phyloP scores from a whole-genome alignment of 2,888 invertebrate genomes.

The Xanthia togata region DNA sequence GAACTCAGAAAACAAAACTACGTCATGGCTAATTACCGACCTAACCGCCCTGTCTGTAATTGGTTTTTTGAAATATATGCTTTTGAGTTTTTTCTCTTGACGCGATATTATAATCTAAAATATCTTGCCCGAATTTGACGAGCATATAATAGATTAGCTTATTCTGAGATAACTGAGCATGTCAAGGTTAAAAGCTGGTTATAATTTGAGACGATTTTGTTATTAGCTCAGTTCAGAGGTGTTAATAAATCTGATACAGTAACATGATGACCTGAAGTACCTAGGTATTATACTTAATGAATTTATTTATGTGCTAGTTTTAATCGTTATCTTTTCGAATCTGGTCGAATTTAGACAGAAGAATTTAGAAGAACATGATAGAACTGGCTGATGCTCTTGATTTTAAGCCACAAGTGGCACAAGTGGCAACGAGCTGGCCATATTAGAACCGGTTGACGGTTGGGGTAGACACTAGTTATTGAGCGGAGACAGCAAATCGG shows the following conservation, averaged over 20 bases:
- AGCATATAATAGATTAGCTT: background rate
- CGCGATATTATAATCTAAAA: background rate
- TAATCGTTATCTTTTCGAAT: background rate
- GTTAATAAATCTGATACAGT: background rate
- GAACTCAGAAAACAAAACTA: too few relatives aligned
- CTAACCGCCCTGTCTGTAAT: too few relatives aligned
- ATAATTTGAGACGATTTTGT: background rate
- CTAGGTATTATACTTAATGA: too few relatives aligned
- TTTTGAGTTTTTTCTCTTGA: background rate
- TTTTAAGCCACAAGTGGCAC: background rate
- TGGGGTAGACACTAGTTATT: too few relatives aligned
- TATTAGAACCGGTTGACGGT: too few relatives aligned
- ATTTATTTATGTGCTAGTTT: background rate
- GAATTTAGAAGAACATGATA: too few relatives aligned
- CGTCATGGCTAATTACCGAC: too few relatives aligned
- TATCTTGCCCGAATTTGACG: background rate
- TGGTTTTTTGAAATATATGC: too few relatives aligned
- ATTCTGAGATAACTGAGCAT: background rate
- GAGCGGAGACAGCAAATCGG: too few relatives aligned
- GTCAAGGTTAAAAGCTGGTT: slow-evolving; percentile 22
- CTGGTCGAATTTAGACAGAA: too few relatives aligned
- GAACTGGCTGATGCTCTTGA: background rate
- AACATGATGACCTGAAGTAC: background rate
- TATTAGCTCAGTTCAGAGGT: background rate
- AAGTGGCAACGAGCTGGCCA: background rate